Evolutionary conservation across 2,113 vertebrate species (phyloP).

Genomic region (Spermophilus dauricus): DNA sequence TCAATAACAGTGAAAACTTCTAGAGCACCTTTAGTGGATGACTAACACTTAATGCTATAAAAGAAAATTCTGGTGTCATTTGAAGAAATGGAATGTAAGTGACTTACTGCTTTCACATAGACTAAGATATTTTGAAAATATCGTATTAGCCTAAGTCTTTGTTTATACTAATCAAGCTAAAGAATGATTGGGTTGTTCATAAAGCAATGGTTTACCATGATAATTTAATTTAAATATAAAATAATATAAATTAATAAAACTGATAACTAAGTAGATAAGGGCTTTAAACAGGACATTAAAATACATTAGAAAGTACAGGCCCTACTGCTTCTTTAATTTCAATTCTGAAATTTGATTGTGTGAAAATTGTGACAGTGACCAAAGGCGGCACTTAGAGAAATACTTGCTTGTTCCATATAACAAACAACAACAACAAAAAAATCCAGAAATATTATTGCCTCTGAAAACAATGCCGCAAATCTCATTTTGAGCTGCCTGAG

Average conservation of each 20-base stretch:
- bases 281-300: constrained; percentile 1
- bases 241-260: not conserved
- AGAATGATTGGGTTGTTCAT: not conserved
- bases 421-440: not conserved
- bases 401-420: not conserved
- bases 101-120: not conserved
- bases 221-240: constrained; percentile 43
- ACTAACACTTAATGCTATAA: not conserved
- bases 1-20: not conserved
- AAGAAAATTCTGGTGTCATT: not conserved
- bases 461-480: not conserved
- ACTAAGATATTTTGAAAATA: not conserved
- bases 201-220: not conserved
- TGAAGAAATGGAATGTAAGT: not conserved
- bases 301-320: not conserved
- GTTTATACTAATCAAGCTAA: not conserved
- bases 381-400: not conserved
- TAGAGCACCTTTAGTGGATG: not conserved
- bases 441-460: not conserved
- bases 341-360: not conserved
- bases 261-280: not conserved
- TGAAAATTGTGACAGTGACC: not conserved
- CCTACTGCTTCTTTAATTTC: not conserved
- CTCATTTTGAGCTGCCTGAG: not conserved
- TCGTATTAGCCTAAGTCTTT: not conserved